Conservation (phyloP, 2,113 vertebrate species). For the Phyllostomus hastatus region DNA sequence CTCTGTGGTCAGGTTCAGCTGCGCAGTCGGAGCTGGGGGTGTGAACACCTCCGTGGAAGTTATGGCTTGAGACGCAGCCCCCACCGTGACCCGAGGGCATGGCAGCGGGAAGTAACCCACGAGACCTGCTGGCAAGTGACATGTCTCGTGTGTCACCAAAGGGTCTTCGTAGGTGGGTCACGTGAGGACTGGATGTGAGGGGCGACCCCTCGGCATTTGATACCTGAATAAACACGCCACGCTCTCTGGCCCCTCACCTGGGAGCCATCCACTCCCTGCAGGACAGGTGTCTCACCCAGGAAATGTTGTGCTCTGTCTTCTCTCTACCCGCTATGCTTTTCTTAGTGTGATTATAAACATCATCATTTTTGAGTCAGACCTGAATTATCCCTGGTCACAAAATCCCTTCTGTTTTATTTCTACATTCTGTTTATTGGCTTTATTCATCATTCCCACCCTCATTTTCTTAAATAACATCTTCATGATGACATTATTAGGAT, state of each 20-base stretch:
- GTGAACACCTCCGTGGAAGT: background rate
- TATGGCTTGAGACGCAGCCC: background rate
- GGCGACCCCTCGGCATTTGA: background rate
- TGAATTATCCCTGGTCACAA: background rate
- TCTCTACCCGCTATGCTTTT: background rate
- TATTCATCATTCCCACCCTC: background rate
- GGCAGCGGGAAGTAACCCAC: background rate
- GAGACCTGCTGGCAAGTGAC: background rate
- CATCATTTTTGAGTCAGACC: background rate
- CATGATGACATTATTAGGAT: background rate
- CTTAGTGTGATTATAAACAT: background rate
- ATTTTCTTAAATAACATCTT: background rate
- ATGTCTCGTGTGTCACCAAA: background rate
- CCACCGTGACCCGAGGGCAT: background rate
- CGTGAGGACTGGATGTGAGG: background rate
- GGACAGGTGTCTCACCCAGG: background rate
- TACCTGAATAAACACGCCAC: background rate
- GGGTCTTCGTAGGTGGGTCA: background rate
- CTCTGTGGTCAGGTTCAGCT: background rate
- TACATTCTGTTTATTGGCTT: conserved; percentile 12
- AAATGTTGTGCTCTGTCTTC: background rate
- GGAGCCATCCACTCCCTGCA: background rate
- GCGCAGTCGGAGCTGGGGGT: background rate
- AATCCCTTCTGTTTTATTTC: background rate
- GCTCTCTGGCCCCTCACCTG: background rate